Conservation (phyloP, 2,888 invertebrate genomes). For the Eurois occulta region DNA sequence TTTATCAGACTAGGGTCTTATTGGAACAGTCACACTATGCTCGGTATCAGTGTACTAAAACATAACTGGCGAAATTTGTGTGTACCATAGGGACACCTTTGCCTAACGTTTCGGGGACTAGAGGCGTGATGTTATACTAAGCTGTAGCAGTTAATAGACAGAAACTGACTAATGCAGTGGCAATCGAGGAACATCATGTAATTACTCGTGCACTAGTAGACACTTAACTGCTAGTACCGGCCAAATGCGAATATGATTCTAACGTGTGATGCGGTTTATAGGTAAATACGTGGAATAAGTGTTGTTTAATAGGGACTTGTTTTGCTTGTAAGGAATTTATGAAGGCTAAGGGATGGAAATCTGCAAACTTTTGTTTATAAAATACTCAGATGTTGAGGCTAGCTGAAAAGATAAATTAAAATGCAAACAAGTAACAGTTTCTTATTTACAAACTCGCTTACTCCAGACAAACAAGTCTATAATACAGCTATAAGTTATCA, state of each 20-base stretch:
- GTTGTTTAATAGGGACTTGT: background rate
- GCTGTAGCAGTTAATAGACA: constrained; percentile 29
- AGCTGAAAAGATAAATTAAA: background rate
- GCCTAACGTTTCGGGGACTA: no score
- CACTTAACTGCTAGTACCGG: background rate
- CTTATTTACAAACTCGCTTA: constrained; percentile 26
- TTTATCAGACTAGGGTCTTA: no score
- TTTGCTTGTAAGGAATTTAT: background rate
- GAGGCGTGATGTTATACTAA: background rate
- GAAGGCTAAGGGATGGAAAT: background rate
- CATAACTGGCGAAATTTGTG: background rate
- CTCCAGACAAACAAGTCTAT: constrained; percentile 43
- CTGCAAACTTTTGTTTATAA: background rate
- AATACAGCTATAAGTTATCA: constrained; percentile 60
- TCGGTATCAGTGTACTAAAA: background rate
- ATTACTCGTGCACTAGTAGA: constrained; percentile 34
- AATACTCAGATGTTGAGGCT: background rate
- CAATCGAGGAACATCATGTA: constrained; percentile 17
- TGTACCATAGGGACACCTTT: background rate
- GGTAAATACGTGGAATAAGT: constrained; percentile 8
- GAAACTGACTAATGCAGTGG: constrained; percentile 19
- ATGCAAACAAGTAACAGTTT: constrained; percentile 20
- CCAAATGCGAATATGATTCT: constrained; percentile 29
- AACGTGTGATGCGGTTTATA: constrained; percentile 3
- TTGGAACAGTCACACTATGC: no score